A percentile compares a stretch with the other conserved stretches of the same genome.
Conservation (phyloP, 2,797 vertebrate genomes). For the Petrocephalus schoutedeni region DNA sequence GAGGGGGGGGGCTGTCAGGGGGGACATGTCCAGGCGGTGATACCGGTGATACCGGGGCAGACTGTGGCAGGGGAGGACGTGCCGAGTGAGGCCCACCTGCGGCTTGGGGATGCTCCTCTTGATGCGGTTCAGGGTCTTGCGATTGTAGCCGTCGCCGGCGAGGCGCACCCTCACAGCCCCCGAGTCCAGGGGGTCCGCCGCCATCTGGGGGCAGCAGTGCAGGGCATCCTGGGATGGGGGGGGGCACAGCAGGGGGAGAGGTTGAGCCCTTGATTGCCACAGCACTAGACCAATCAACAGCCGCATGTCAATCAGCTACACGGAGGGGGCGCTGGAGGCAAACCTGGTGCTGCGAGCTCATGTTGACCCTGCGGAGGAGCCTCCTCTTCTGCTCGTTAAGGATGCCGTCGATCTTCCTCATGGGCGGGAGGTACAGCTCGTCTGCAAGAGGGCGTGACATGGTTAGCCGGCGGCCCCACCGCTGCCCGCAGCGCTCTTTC, state of each 20-base stretch:
- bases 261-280: background rate
- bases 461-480: no score
- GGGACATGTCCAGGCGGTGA: background rate
- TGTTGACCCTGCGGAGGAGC: conserved; percentile 70
- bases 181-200: conserved; percentile 68
- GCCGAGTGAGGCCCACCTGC: conserved; percentile 56
- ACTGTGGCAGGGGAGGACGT: background rate
- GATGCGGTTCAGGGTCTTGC: conserved; percentile 78
- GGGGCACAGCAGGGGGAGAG: background rate
- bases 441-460: conserved; percentile 52
- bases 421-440: conserved; percentile 80
- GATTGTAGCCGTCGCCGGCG: conserved; percentile 76
- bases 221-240: conserved; percentile 65
- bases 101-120: conserved; percentile 76
- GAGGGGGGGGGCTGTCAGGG: background rate
- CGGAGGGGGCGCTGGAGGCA: background rate
- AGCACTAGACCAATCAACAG: background rate
- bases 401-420: conserved; percentile 81
- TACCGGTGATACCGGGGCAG: background rate
- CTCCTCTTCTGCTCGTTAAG: conserved; percentile 82
- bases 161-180: conserved; percentile 69
- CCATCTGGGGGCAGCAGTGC: conserved; percentile 78
- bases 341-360: conserved; percentile 77
- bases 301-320: background rate
- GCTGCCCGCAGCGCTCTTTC: background rate